Evolutionary conservation across 2,113 vertebrate genomes (phyloP), one percentile per base, ranked within the genome.

Genomic region (Mungos mungo): DNA sequence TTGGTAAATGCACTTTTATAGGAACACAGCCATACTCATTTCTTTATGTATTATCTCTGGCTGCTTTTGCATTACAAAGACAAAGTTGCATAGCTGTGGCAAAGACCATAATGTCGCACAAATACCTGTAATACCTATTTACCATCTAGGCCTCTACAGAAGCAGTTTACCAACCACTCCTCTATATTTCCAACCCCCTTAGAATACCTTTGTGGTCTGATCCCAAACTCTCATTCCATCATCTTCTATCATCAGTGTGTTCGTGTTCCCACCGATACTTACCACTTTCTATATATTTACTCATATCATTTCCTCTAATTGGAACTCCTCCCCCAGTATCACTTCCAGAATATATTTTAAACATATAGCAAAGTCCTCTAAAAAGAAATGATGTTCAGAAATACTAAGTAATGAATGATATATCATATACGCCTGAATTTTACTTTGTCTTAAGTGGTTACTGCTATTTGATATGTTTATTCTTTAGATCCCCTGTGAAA

Each of bases 171-270:
- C 33, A 93, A 31, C 27, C 19, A 57, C 33, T 50, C 16, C 14
- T 45, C 33, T 91, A 18, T 74, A 88, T 71, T 94, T 94, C 41
- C 57, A 96, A 89, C 89, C 16, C 2, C 25, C 45, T 96, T 45
- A 76, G 29, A 91, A 81, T 66, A 6, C 86, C 25, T 81, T 66
- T 47, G 45, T 92, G 15, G 1, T 92, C 77, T 92, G 15, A 86
- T 94, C 15, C 13, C 23, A 66, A 79, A 45, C 23, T 89, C 4
- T 13, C 12, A 85, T 50, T 33, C 27, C 72, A 63, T 15, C 23
- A 50, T 84, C 45, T 65, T 54, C 2, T 93, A 16, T 33, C 25
- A 72, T 15, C 10, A 41, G 18, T 82, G 92, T 5, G 2, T 71
- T 91, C 14, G 79, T 79, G 41, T 21, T 81, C 13, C 25, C 31